Conservation (phyloP, 2,113 vertebrate genomes). For the Zosterops hypoxanthus region DNA sequence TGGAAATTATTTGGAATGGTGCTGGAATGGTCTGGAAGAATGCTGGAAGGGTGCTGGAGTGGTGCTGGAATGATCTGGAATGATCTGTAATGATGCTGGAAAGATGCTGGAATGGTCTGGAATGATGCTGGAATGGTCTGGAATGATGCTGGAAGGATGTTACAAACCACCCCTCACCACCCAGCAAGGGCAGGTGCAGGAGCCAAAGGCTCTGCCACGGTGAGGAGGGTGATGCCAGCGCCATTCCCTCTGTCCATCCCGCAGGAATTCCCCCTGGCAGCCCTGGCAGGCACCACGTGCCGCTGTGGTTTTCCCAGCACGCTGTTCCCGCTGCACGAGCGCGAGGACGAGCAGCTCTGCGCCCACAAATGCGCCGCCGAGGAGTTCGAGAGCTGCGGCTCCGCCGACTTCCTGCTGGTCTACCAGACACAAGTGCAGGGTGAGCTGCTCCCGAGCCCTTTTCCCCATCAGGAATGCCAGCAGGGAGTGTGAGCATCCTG, state of each 20-base stretch:
- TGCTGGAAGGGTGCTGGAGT: neutral
- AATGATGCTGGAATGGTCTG: neutral
- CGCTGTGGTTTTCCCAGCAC: slow-evolving; percentile 91
- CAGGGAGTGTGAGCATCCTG: fast-evolving
- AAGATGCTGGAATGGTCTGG: neutral
- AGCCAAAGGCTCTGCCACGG: fast-evolving
- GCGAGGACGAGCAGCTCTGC: slow-evolving; percentile 89
- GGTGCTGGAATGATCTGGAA: neutral
- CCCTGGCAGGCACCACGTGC: slow-evolving; percentile 84
- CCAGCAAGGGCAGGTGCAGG: fast-evolving
- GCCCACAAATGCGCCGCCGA: slow-evolving; percentile 85
- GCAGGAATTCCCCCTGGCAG: slow-evolving; percentile 90
- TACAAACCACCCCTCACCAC: fast-evolving
- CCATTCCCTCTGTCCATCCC: fast-evolving
- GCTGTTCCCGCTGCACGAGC: slow-evolving; percentile 90
- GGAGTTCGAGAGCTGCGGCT: slow-evolving; percentile 94
- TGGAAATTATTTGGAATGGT: neutral
- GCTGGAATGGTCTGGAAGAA: neutral
- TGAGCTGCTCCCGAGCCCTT: slow-evolving; percentile 8
- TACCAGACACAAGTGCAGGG: slow-evolving; percentile 99
- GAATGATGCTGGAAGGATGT: neutral
- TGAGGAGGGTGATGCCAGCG: fast-evolving
- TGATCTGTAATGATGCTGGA: neutral
- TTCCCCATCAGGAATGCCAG: fast-evolving
- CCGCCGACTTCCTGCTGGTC: slow-evolving; percentile 85